Evolutionary conservation across 2,888 invertebrate genomes (phyloP).

Genomic region (Cephus pulcher): DNA sequence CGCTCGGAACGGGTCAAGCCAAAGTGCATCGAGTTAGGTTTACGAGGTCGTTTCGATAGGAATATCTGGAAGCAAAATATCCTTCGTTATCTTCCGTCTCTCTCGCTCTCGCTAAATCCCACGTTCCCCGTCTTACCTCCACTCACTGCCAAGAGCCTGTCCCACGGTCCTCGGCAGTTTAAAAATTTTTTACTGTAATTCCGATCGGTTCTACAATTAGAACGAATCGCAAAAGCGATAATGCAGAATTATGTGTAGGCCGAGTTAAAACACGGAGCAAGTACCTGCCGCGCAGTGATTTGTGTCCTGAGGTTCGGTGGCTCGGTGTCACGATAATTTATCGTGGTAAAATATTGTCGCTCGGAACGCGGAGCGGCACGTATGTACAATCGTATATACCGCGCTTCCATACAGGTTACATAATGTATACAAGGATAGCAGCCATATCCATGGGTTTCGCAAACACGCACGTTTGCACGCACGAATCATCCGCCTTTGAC

Average conservation of each 20-base stretch:
- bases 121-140: not conserved
- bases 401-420: not conserved
- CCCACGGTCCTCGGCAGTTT: not conserved
- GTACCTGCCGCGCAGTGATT: slow-evolving; percentile 26
- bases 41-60: slow-evolving; percentile 32
- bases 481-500: not conserved
- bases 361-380: slow-evolving; percentile 15
- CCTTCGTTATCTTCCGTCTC: not conserved
- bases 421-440: not conserved
- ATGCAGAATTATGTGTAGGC: slow-evolving; percentile 51
- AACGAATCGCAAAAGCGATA: slow-evolving; percentile 45
- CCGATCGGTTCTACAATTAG: slow-evolving; percentile 42
- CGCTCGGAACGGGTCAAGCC: slow-evolving; percentile 7
- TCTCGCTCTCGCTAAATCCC: not conserved
- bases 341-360: slow-evolving; percentile 53
- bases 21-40: slow-evolving; percentile 35
- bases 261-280: slow-evolving; percentile 43
- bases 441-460: not conserved
- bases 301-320: slow-evolving; percentile 29
- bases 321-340: slow-evolving; percentile 51
- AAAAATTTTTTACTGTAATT: not conserved
- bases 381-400: not conserved
- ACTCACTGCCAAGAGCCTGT: not conserved
- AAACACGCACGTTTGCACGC: not conserved
- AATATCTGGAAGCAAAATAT: slow-evolving; percentile 28